Evolutionary conservation across 1,140 invertebrate species (phyloP), one percentile per base, ranked within the genome.

Genomic region (Drosophila orena): DNA sequence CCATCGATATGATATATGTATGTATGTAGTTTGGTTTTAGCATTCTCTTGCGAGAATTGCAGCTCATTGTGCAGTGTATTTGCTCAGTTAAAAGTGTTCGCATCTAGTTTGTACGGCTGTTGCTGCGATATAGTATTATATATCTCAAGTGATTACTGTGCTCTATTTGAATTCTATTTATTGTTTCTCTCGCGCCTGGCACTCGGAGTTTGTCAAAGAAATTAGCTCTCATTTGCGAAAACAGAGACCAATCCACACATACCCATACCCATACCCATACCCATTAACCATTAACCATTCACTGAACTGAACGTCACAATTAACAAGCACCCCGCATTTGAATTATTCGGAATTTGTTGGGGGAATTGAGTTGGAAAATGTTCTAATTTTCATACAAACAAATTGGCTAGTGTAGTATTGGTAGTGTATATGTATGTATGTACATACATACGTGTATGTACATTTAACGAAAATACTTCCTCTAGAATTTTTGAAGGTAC

Each of bases 1-100:
- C 15, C 7, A 27, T 34, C 20, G 20, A 15, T 44, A 14, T 15
- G 14, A 37, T 38, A 70, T 70, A n/a, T n/a, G n/a, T n/a, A n/a
- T n/a, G n/a, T n/a, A n/a, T n/a, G n/a, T n/a, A 24, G 24, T 61
- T 50, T 49, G 30, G 35, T 68, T 77, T 81, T 81, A 69, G 62
- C 75, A 70, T 69, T 78, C 56, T 83, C 69, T 59, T 83, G 79
- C 42, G 79, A 52, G 79, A 52, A 35, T 35, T n/a, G n/a, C n/a
- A n/a, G 49, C 30, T 42, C 53, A 61, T 61, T 42, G 53, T 61
- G 24, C 57, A 20, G 40, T 77, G 42, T 77, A 54, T 70, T 69
- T 74, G 52, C 52, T 47, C 35, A 46, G 62, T 53, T 60, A 46
- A 55, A 52, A 43, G 27, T n/a, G n/a, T n/a, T n/a, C n/a, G n/a